Evolutionary conservation across 1,140 invertebrate genomes (phyloP).

Genomic region (Diorhabda elongata): DNA sequence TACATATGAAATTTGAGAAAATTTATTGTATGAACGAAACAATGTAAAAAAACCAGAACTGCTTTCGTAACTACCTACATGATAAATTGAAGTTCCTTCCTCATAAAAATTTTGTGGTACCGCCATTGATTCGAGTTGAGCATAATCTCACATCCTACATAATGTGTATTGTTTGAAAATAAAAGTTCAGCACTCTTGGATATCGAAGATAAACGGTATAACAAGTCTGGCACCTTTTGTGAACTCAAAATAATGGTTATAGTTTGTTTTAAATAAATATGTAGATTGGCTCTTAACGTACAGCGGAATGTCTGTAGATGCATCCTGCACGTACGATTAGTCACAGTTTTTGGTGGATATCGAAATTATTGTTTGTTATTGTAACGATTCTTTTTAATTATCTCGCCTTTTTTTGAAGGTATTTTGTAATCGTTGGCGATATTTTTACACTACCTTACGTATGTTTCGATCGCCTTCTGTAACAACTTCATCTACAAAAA

Average conservation of each 20-base stretch:
- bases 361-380: too few species aligned
- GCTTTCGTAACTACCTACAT: neutral
- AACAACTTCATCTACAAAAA: too few species aligned
- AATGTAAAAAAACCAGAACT: neutral
- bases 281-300: neutral
- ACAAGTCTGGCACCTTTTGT: neutral
- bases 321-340: too few species aligned
- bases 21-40: neutral
- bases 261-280: slow-evolving; percentile 1
- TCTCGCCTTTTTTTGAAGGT: too few species aligned
- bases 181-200: neutral
- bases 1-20: neutral
- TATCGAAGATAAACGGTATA: neutral
- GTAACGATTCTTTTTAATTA: too few species aligned
- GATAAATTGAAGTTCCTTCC: neutral
- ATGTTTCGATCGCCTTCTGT: too few species aligned
- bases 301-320: too few species aligned
- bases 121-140: neutral
- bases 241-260: neutral
- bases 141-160: neutral
- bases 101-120: neutral
- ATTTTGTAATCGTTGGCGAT: too few species aligned
- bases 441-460: too few species aligned
- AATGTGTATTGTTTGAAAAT: neutral
- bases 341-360: too few species aligned